Evolutionary conservation across 2,113 vertebrate species (phyloP), one percentile per base, ranked within the genome.

Genomic region (Oryzias javanicus): DNA sequence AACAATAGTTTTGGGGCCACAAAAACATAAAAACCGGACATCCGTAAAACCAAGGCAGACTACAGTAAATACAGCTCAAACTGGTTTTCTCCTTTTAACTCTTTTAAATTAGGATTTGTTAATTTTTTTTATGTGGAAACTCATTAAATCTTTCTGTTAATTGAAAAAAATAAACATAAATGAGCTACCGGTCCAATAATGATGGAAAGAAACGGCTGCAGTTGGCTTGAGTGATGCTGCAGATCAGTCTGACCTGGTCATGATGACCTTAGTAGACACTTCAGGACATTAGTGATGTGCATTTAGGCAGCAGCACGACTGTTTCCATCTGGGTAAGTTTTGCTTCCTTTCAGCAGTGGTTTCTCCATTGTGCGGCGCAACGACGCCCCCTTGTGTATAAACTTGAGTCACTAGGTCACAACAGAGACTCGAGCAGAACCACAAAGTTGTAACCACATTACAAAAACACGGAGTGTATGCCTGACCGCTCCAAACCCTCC

Each of bases 381-480:
- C 14, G 8, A 51, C 55, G 60, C 74, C 14, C 83, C 64, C 72
- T 60, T 41, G 67, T 79, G 83, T 67, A 54, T 22, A 27, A 49
- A 17, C 46, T 66, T 48, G 64, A 73, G 29, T 53, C 24, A 4
- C 18, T 18, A 48, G 53, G 48, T 66, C 60, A 55, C 42, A 16
- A 55, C 54, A 57, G 72, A 68, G 71, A 35, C 49, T 78, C 74
- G 19, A 53, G 67, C 44, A 35, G 81, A 67, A 77, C 48, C 51
- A 59, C 42, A 13, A 22, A 54, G 50, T 46, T 18, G 52, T 42
- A 49, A 60, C 52, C 70, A 72, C 60, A 29, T 41, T 27, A 78
- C 51, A 70, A 46, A 77, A 64, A 75, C 55, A 74, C 64, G 73
- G 73, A 83, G 81, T 76, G 79, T 63, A 47, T 67, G 24, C 49